Percentiles rank a stretch among this genome's conserved stretches.
Conservation (phyloP, 2,888 invertebrate species). For the Pollenia angustigena region DNA sequence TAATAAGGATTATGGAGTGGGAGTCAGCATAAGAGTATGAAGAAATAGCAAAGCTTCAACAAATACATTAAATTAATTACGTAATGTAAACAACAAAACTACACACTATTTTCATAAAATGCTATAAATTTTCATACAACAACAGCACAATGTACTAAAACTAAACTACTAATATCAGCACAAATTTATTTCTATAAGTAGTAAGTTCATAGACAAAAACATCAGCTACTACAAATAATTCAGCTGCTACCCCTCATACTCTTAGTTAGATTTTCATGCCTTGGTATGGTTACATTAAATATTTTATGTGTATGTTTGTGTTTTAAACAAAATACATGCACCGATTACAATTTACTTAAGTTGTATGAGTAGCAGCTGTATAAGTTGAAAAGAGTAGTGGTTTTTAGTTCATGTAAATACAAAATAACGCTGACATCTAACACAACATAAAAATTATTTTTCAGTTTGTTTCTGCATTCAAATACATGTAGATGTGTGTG, state of each 20-base stretch:
- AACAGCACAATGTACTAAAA: conserved; percentile 23
- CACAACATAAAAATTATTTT: conserved; percentile 28
- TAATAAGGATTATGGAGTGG: conserved; percentile 11
- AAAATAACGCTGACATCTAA: conserved; percentile 61
- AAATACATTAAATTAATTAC: conserved; percentile 74
- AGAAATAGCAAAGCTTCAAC: conserved; percentile 67
- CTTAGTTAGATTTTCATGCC: conserved; percentile 5
- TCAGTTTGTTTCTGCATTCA: not conserved
- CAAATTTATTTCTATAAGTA: conserved; percentile 47
- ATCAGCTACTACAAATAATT: conserved; percentile 14
- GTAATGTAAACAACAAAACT: conserved; percentile 71
- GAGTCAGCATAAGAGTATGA: conserved; percentile 17
- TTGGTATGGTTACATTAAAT: conserved; percentile 40
- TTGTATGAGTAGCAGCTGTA: conserved; percentile 42
- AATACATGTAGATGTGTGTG: not conserved
- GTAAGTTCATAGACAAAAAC: conserved; percentile 17
- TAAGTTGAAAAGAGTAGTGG: conserved; percentile 37
- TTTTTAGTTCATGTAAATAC: conserved; percentile 50
- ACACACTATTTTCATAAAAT: conserved; percentile 63
- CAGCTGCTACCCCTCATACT: not conserved
- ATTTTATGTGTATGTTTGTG: conserved; percentile 4
- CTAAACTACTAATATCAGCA: conserved; percentile 49
- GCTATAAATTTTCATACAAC: conserved; percentile 57
- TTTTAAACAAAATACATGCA: conserved; percentile 19
- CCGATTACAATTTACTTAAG: conserved; percentile 14